phyloP scores from a whole-genome alignment of 2,113 vertebrate genomes.

The Cavia porcellus region DNA sequence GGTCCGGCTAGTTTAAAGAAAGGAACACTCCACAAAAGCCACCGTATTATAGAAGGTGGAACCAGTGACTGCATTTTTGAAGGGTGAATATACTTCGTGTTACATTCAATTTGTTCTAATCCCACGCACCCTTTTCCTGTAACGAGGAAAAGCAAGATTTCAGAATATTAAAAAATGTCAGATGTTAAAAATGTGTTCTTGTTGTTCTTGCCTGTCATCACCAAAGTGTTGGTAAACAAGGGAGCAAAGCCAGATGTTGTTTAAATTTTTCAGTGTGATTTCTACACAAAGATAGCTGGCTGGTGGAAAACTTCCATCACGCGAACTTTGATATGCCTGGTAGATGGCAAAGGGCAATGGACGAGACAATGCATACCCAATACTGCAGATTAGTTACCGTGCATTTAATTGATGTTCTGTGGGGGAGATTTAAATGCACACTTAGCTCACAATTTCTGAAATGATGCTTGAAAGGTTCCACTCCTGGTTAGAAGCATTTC shows the following conservation, averaged over 20 bases:
- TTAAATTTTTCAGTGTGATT: not conserved
- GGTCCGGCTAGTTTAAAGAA: slow-evolving; percentile 72
- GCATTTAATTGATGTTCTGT: not conserved
- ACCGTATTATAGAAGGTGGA: not conserved
- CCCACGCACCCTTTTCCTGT: not conserved
- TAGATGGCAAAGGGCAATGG: not conserved
- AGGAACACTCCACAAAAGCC: slow-evolving; percentile 62
- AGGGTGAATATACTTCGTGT: slow-evolving; percentile 44
- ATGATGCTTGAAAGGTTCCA: not conserved
- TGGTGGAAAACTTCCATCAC: slow-evolving; percentile 21
- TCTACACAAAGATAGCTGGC: not conserved
- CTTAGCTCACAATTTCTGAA: not conserved
- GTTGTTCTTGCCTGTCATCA: not conserved
- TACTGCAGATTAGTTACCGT: slow-evolving; percentile 25
- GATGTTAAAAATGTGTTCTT: slow-evolving; percentile 21
- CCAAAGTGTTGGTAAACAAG: slow-evolving; percentile 46
- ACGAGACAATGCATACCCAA: not conserved
- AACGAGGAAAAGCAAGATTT: slow-evolving; percentile 59
- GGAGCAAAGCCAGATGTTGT: not conserved
- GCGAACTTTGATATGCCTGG: not conserved
- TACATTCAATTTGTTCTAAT: not conserved
- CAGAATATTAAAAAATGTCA: slow-evolving; percentile 38
- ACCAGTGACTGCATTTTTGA: slow-evolving; percentile 20
- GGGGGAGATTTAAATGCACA: slow-evolving; percentile 36
- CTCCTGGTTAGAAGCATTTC: not conserved